Conservation (phyloP, 2,113 vertebrate species). For the Aplodontia rufa region DNA sequence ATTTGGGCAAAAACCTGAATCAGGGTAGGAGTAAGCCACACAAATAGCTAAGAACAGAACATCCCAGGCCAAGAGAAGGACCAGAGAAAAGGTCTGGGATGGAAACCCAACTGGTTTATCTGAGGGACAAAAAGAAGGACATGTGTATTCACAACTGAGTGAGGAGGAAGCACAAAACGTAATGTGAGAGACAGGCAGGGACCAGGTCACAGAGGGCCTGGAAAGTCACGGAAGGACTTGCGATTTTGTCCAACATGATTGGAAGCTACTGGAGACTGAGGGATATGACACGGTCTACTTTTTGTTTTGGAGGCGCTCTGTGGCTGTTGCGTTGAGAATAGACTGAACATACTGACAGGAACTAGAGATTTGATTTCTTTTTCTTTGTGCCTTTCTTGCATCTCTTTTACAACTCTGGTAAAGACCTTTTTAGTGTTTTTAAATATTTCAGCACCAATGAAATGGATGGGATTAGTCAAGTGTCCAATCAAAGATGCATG, state of each 20-base stretch:
- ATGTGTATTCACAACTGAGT: background rate
- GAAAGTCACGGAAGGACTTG: background rate
- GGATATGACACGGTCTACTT: background rate
- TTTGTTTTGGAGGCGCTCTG: background rate
- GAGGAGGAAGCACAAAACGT: background rate
- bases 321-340: background rate
- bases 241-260: background rate
- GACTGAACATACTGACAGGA: background rate
- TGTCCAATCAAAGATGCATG: conserved; percentile 33
- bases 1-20: background rate
- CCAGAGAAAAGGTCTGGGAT: background rate
- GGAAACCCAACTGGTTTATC: background rate
- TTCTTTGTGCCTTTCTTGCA: background rate
- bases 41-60: background rate
- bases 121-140: background rate
- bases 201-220: background rate
- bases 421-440: conserved; percentile 27
- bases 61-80: background rate
- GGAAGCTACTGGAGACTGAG: background rate
- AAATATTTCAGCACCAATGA: conserved; percentile 47
- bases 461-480: conserved; percentile 6
- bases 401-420: background rate
- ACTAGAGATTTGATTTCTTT: background rate
- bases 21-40: background rate
- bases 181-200: background rate